Evolutionary conservation across 2,888 invertebrate genomes (phyloP), one percentile per base, ranked within the genome.

Genomic region (Aproaerema taeniolella): DNA sequence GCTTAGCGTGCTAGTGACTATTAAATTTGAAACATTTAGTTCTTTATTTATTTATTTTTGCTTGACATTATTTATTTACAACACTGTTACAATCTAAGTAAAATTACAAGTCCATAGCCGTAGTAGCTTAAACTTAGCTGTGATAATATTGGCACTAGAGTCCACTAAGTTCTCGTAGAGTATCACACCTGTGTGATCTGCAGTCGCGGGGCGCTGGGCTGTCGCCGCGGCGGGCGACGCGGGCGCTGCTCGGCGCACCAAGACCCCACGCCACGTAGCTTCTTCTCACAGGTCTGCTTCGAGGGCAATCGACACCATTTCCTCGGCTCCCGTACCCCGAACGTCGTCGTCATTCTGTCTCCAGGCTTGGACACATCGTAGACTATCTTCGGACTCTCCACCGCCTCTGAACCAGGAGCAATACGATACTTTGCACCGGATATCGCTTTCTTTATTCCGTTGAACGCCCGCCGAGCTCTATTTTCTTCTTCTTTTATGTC

Each of bases 141-240:
- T 5, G 16, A 11, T 20, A 24, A 25, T 15, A 9, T n/a, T n/a
- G n/a, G 10, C 37, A 37, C 30, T 31, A 42, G 16, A 42, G 16
- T 30, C 29, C 38, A 14, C 31, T 26, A 14, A 16, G 25, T 25
- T 11, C 5, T 15, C 6, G 4, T 17, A 5, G 25, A 14, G 12
- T 38, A 50, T 79, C 78, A 86, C 77, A 86, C 86, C 85, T 86
- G 86, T 58, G 85, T 86, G 66, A 86, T 82, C 61, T 85, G 83
- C 45, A 83, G 68, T 4, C 68, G 68, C n/a, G 74, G 70, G 9
- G 71, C 67, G 24, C 72, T 68, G 30, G 69, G 61, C 46, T 72
- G 70, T 9, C 78, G 73, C 13, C 69, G 63, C 14, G 77, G 64
- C 30, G 77, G 73, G 1, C 69, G 70, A 1, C 66, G 67, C 14